Percentiles rank a stretch among this genome's conserved stretches.
Conservation (phyloP, 2,888 invertebrate genomes). For the Incurvaria masculella region DNA sequence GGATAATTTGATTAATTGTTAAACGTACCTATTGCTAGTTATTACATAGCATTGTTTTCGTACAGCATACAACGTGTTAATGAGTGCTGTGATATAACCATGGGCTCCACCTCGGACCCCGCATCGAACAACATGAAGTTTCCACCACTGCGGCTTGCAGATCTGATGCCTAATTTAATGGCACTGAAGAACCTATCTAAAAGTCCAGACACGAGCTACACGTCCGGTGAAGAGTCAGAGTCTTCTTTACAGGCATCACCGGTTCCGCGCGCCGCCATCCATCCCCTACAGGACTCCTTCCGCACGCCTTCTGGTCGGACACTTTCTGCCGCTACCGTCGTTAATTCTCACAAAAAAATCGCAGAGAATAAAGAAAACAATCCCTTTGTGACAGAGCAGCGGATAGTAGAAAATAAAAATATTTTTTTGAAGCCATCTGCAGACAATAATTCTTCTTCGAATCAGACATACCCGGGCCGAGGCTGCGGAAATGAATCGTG, state of each 20-base stretch:
- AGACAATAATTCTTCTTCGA: constrained; percentile 22
- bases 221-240: constrained; percentile 37
- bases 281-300: not conserved
- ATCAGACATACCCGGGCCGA: constrained; percentile 27
- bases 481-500: constrained; percentile 22
- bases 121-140: constrained; percentile 44
- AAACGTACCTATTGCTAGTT: too few species aligned
- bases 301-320: constrained; percentile 4
- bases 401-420: constrained; percentile 16
- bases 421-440: constrained; percentile 35
- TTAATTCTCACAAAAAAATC: constrained; percentile 27
- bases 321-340: constrained; percentile 17
- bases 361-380: constrained; percentile 23
- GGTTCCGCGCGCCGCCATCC: constrained; percentile 21
- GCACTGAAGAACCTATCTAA: constrained; percentile 29
- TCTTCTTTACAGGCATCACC: constrained; percentile 30
- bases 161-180: constrained; percentile 39
- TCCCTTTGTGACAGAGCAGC: constrained; percentile 32
- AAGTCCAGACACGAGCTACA: constrained; percentile 30
- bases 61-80: too few species aligned
- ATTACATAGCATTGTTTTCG: too few species aligned
- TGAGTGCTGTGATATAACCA: too few species aligned
- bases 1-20: too few species aligned
- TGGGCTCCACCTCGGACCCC: constrained; percentile 29
- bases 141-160: constrained; percentile 47